Conservation (phyloP, 2,113 vertebrate species). For the Myotis davidii region DNA sequence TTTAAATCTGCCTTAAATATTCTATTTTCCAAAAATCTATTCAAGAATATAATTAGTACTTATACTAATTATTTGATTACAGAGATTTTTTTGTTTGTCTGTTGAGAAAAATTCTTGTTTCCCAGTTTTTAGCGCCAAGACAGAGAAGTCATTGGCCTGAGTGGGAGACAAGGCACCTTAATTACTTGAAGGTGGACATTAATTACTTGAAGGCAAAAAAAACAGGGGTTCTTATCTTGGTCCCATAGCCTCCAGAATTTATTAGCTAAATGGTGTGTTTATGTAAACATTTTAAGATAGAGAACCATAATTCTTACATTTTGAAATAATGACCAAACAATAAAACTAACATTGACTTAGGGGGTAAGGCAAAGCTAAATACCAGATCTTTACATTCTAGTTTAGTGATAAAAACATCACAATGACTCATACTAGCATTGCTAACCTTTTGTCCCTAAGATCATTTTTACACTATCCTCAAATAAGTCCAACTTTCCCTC, state of each 20-base stretch:
- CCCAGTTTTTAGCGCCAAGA: not conserved
- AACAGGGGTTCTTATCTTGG: not conserved
- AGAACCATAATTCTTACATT: not conserved
- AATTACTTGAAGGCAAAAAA: not conserved
- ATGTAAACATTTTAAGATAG: not conserved
- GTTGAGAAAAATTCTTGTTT: not conserved
- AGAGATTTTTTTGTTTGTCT: not conserved
- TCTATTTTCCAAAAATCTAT: not conserved
- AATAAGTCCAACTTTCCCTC: conserved; percentile 56
- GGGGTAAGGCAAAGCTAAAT: not conserved
- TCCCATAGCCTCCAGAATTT: not conserved
- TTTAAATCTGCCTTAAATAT: not conserved
- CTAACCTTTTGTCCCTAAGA: conserved; percentile 28
- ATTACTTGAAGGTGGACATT: not conserved
- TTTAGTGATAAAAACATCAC: conserved; percentile 49
- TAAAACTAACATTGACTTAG: conserved; percentile 2
- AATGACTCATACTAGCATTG: conserved; percentile 1
- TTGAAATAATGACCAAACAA: not conserved
- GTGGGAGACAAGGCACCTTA: not conserved
- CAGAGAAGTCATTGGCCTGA: not conserved
- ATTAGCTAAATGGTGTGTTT: not conserved
- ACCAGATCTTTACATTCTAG: not conserved
- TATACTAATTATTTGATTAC: not conserved
- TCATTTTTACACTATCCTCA: conserved; percentile 14
- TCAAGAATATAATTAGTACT: not conserved